phyloP scores from a whole-genome alignment of 2,113 vertebrate genomes.

The Cyprinodon brontotheroides region DNA sequence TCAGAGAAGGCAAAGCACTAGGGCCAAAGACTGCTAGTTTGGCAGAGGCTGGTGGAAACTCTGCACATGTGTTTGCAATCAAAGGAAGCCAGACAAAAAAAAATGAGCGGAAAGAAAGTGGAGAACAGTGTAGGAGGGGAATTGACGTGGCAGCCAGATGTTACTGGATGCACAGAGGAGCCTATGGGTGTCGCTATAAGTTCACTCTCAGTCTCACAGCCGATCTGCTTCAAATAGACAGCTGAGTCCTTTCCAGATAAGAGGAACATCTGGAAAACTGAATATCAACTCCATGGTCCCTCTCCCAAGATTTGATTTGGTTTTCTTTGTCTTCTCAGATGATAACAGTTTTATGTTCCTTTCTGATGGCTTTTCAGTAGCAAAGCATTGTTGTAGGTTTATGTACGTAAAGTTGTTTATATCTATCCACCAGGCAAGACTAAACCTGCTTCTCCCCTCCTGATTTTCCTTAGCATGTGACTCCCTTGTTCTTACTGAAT shows the following conservation, averaged over 20 bases:
- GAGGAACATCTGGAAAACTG: slow-evolving; percentile 70
- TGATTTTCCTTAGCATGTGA: neutral
- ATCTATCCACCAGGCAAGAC: slow-evolving; percentile 56
- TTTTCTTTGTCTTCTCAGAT: slow-evolving; percentile 48
- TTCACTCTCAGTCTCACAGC: slow-evolving; percentile 16
- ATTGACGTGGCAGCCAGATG: slow-evolving; percentile 61
- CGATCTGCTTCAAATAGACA: slow-evolving; percentile 51
- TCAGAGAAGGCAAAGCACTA: slow-evolving; percentile 49
- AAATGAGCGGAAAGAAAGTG: slow-evolving; percentile 29
- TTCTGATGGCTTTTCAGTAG: neutral
- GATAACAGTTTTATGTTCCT: neutral
- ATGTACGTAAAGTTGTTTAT: slow-evolving; percentile 1
- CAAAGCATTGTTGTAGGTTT: neutral
- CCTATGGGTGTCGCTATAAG: slow-evolving; percentile 70
- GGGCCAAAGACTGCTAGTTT: slow-evolving; percentile 67
- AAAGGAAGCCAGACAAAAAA: slow-evolving; percentile 43
- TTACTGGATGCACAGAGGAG: slow-evolving; percentile 12
- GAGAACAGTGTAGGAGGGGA: neutral
- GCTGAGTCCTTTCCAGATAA: slow-evolving; percentile 46
- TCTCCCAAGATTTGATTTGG: slow-evolving; percentile 25
- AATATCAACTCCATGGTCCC: slow-evolving; percentile 18
- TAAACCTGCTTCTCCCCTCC: slow-evolving; percentile 42
- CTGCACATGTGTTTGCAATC: slow-evolving; percentile 82
- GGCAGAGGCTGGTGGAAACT: slow-evolving; percentile 80
- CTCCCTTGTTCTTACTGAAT: slow-evolving; percentile 41